Conservation (phyloP, 2,797 vertebrate genomes). For the Sternotherus odoratus region DNA sequence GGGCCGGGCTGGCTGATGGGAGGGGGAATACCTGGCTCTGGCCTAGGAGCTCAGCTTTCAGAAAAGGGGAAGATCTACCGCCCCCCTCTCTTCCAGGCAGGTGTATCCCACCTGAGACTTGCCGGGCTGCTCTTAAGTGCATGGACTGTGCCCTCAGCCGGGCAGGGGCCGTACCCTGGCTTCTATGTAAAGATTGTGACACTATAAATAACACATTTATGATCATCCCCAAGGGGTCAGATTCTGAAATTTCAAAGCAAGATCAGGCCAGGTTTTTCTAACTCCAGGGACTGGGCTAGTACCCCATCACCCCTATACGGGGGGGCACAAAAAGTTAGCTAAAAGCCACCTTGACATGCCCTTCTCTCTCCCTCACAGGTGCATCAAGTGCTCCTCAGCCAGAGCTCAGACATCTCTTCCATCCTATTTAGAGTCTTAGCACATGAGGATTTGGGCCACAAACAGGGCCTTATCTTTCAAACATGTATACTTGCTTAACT, state of each 20-base stretch:
- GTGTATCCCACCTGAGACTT: not conserved
- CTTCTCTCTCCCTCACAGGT: too few relatives aligned
- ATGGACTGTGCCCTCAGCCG: too few relatives aligned
- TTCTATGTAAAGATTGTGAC: not conserved
- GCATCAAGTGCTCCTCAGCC: not conserved
- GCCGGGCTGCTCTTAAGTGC: not conserved
- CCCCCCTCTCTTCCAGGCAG: too few relatives aligned
- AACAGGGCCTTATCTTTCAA: not conserved
- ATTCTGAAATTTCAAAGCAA: not conserved
- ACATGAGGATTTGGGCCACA: not conserved
- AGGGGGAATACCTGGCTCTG: too few relatives aligned
- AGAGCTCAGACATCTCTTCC: not conserved
- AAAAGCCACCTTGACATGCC: not conserved
- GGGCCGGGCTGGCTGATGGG: too few relatives aligned
- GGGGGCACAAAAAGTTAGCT: not conserved
- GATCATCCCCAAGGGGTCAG: not conserved
- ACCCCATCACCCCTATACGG: accelerated
- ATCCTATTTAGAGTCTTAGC: not conserved
- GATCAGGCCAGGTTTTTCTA: not conserved
- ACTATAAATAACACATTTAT: not conserved
- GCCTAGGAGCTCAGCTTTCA: too few relatives aligned
- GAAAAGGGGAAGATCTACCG: too few relatives aligned
- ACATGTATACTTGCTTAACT: accelerated
- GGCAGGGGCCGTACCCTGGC: not conserved
- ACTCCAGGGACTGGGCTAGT: accelerated